Percentiles rank a stretch among this genome's conserved stretches.
Conservation (phyloP, 1,140 invertebrate genomes). For the Papilio polyxenes region DNA sequence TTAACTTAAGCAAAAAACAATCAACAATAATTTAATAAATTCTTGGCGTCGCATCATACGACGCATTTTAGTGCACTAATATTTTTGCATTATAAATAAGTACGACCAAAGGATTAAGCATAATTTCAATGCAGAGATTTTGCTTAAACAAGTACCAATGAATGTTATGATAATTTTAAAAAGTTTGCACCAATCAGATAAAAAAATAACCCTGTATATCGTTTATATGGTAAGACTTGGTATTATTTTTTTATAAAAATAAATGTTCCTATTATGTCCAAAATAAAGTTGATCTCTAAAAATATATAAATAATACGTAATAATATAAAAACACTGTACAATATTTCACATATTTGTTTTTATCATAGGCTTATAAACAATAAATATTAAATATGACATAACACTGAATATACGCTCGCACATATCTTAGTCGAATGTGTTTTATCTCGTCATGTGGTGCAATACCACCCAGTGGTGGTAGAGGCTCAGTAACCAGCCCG, state of each 20-base stretch:
- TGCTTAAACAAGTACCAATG: too few relatives aligned
- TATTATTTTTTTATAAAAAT: too few relatives aligned
- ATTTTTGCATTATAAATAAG: background rate
- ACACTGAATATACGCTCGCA: slow-evolving; percentile 43
- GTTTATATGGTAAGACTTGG: too few relatives aligned
- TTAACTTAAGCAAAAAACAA: slow-evolving; percentile 32
- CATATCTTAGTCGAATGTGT: slow-evolving; percentile 67
- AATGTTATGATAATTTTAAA: too few relatives aligned
- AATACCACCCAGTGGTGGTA: slow-evolving; percentile 71
- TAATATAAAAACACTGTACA: background rate
- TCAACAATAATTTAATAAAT: slow-evolving; percentile 37
- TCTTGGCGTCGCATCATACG: slow-evolving; percentile 26
- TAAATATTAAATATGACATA: background rate
- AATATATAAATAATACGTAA: too few relatives aligned
- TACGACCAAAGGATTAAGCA: too few relatives aligned
- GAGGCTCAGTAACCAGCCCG: slow-evolving; percentile 59
- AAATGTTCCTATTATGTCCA: too few relatives aligned
- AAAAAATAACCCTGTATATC: too few relatives aligned
- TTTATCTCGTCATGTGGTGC: slow-evolving; percentile 69
- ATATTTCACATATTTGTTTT: background rate
- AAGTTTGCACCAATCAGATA: too few relatives aligned
- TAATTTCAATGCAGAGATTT: too few relatives aligned
- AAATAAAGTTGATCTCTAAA: too few relatives aligned
- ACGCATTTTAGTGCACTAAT: background rate
- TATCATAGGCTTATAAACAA: background rate